These are phyloP conservation scores for Balaeniceps rex DNA, from an alignment of 2,113 vertebrate genomes.

Conservation along the genomic window DNA sequence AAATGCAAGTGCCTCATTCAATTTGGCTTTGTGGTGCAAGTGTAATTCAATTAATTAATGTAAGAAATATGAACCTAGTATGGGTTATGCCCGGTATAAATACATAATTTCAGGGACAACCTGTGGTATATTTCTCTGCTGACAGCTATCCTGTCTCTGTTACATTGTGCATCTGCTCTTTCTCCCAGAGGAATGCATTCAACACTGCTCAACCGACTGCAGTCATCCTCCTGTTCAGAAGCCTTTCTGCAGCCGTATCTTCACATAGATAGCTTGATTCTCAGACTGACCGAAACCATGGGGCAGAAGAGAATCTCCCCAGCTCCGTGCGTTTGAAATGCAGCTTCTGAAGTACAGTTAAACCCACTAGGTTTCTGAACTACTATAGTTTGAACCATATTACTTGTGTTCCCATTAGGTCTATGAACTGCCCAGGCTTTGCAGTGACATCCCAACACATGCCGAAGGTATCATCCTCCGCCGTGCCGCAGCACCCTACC, in stretches of 20 bases:
- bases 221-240: background rate
- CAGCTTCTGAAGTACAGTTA: background rate
- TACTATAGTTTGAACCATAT: background rate
- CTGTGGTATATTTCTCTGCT: background rate
- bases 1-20: background rate
- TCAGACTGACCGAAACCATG: background rate
- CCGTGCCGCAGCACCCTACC: background rate
- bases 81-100: background rate
- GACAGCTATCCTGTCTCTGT: background rate
- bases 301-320: background rate
- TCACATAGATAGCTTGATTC: background rate
- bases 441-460: background rate
- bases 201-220: background rate
- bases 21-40: conserved; percentile 2
- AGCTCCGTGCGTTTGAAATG: background rate
- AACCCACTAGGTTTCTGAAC: background rate
- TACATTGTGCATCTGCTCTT: background rate
- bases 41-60: conserved; percentile 38
- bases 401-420: background rate
- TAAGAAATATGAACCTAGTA: conserved; percentile 15
- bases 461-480: background rate
- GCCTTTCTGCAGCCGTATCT: background rate
- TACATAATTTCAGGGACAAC: background rate
- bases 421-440: background rate
- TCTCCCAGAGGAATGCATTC: conserved; percentile 5